phyloP scores from a whole-genome alignment of 2,797 vertebrate genomes.

The Aeoliscus strigatus region DNA sequence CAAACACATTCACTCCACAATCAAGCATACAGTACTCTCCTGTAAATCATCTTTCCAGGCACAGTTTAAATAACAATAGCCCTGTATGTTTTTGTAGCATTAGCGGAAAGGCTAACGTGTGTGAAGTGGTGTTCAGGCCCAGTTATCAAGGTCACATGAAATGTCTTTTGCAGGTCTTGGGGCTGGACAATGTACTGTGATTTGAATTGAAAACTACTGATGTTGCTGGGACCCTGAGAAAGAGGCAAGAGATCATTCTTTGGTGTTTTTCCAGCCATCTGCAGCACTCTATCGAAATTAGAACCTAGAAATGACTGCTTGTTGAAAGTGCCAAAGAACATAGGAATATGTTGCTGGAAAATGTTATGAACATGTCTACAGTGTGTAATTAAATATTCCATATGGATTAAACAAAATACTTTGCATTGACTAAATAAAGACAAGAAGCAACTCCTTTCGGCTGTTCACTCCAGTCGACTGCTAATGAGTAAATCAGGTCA shows the following conservation, averaged over 20 bases:
- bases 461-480: too few relatives aligned
- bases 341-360: background rate
- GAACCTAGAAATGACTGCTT: background rate
- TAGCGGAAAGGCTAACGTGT: constrained; percentile 20
- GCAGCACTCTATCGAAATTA: background rate
- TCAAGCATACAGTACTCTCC: constrained; percentile 18
- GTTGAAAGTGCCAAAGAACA: too few relatives aligned
- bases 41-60: constrained; percentile 15
- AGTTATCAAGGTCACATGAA: constrained; percentile 22
- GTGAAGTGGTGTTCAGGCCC: constrained; percentile 10
- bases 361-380: too few relatives aligned
- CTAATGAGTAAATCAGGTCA: too few relatives aligned
- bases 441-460: too few relatives aligned
- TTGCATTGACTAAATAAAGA: too few relatives aligned
- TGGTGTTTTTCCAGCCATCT: background rate
- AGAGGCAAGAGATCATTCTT: background rate
- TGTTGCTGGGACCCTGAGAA: background rate
- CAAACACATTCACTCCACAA: constrained; percentile 33
- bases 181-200: constrained; percentile 1
- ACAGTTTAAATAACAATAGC: constrained; percentile 39
- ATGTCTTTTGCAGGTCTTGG: constrained; percentile 16
- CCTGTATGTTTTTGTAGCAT: constrained; percentile 25
- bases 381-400: too few relatives aligned
- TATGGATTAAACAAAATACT: too few relatives aligned
- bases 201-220: constrained; percentile 7